Evolutionary conservation across 2,113 vertebrate genomes (phyloP).

Genomic region (Eclectus roratus): DNA sequence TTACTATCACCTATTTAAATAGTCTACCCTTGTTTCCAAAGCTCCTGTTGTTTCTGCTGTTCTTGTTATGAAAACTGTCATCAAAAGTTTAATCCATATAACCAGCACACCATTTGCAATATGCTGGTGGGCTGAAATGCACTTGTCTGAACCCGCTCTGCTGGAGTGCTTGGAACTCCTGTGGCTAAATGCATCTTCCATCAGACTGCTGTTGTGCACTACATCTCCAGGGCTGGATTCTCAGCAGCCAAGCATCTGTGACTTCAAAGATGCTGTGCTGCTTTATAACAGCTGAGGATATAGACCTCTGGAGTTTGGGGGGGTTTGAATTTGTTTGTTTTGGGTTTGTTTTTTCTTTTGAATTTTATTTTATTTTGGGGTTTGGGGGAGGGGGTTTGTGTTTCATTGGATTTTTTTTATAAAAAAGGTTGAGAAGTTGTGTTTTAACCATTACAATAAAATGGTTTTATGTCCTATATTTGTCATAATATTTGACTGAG

Average conservation of each 20-base stretch:
- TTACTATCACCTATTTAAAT: slow-evolving; percentile 46
- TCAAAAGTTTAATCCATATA: not conserved
- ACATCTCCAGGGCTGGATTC: not conserved
- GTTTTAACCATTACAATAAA: slow-evolving; percentile 41
- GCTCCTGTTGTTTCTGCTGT: not conserved
- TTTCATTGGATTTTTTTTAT: not conserved
- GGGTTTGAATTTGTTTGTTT: not conserved
- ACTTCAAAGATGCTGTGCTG: not conserved
- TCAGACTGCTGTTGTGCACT: not conserved
- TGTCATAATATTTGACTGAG: slow-evolving; percentile 15
- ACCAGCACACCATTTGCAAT: not conserved
- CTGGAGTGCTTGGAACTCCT: not conserved
- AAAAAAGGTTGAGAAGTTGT: not conserved
- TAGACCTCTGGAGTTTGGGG: not conserved
- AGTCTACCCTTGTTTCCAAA: not conserved
- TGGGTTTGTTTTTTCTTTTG: not conserved
- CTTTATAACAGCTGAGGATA: not conserved
- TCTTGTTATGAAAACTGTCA: not conserved
- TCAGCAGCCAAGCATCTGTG: not conserved
- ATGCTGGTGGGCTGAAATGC: not conserved
- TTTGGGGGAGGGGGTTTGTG: not conserved
- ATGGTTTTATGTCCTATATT: not conserved
- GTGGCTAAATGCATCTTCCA: not conserved
- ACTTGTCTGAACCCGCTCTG: not conserved
- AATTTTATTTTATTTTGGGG: not conserved